These are phyloP conservation scores for Podarcis siculus DNA, from an alignment of 2,797 vertebrate species.

Conservation along the genomic window DNA sequence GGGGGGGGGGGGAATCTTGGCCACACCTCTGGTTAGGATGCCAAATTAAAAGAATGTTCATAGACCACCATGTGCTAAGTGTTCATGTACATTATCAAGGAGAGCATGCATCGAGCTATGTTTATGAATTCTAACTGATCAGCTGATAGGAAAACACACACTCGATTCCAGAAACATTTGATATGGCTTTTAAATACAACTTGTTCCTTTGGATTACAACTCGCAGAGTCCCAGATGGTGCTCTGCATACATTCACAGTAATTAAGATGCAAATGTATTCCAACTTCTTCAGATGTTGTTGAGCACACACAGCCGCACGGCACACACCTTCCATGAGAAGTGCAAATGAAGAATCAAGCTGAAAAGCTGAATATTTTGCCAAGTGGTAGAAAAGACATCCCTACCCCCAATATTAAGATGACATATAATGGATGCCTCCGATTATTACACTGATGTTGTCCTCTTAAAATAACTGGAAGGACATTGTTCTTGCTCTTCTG, in stretches of 20 bases:
- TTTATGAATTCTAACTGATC: constrained; percentile 52
- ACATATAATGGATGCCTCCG: constrained; percentile 22
- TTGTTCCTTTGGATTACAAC: constrained; percentile 67
- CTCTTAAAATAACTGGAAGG: not conserved
- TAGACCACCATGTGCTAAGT: not conserved
- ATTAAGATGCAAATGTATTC: constrained; percentile 81
- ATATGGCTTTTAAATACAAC: constrained; percentile 66
- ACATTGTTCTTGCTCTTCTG: not conserved
- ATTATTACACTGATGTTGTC: not conserved
- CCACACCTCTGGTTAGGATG: not conserved
- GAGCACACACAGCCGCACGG: constrained; percentile 14
- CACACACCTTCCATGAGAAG: constrained; percentile 52
- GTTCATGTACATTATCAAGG: not conserved
- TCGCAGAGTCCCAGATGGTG: constrained; percentile 75
- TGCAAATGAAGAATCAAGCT: constrained; percentile 40
- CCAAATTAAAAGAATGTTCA: not conserved
- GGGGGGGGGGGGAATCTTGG: not conserved
- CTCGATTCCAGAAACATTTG: constrained; percentile 60
- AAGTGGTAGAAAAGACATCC: constrained; percentile 6
- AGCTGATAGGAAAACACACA: constrained; percentile 63
- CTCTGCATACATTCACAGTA: constrained; percentile 35
- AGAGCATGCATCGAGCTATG: constrained; percentile 5
- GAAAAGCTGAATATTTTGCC: constrained; percentile 21
- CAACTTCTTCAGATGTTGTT: constrained; percentile 69
- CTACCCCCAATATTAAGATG: constrained; percentile 27